These are phyloP conservation scores for Cantharis rufa DNA, from an alignment of 2,888 invertebrate genomes.

Conservation along the genomic window DNA sequence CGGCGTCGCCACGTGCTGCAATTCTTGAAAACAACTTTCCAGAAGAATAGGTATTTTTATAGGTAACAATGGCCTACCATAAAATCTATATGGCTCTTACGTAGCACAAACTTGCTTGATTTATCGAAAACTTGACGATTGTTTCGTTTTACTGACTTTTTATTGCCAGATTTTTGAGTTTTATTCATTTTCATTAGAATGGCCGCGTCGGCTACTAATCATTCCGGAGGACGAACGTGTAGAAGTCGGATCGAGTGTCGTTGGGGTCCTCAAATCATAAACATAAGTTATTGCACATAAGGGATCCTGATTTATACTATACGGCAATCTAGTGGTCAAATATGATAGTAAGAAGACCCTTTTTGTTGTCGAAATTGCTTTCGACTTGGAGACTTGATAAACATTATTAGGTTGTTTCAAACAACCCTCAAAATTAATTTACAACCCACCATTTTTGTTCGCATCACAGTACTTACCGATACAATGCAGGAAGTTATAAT, in stretches of 20 bases:
- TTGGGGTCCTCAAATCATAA: constrained; percentile 32
- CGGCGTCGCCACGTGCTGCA: constrained; percentile 42
- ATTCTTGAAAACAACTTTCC: constrained; percentile 45
- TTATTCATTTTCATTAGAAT: constrained; percentile 20
- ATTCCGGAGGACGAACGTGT: constrained; percentile 29
- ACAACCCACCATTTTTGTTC: background rate
- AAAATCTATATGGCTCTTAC: constrained; percentile 45
- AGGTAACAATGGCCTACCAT: constrained; percentile 52
- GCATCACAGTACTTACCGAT: background rate
- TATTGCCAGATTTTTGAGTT: constrained; percentile 6
- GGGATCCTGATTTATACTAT: constrained; percentile 31
- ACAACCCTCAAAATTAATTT: constrained; percentile 3
- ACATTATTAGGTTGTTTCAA: background rate
- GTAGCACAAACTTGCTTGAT: constrained; percentile 46
- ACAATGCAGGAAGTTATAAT: background rate
- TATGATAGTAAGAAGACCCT: constrained; percentile 13
- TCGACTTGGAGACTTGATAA: constrained; percentile 2
- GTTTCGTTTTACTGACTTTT: background rate
- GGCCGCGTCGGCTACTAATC: constrained; percentile 29
- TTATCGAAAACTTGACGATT: constrained; percentile 39
- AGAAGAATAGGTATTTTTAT: constrained; percentile 51
- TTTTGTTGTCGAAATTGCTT: constrained; percentile 12
- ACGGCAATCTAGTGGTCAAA: constrained; percentile 19
- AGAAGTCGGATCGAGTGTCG: constrained; percentile 17
- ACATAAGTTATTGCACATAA: constrained; percentile 37